Base-by-base conservation (phyloP, 1,140 invertebrate species). In the Trissolcus basalis region DNA sequence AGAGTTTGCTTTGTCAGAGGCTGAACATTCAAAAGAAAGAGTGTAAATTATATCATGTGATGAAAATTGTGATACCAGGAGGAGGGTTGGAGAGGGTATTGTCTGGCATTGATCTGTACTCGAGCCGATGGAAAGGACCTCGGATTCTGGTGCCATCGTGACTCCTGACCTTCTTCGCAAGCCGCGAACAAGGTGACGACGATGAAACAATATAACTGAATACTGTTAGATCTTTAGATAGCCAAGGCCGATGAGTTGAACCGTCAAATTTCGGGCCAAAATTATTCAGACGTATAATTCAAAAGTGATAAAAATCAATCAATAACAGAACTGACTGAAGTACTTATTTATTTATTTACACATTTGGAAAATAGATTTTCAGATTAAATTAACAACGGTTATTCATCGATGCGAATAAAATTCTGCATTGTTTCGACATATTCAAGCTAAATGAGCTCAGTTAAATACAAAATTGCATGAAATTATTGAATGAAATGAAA, bases 131-230 rank as follows among this genome's bases (percentile, higher is more conserved):
- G 12, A 60, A 53, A 48, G 51, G 44, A 55, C 49, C 54, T 35
- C 58, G 60, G 32, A 53, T 16, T 48, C 13, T 44, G 63, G 16
- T 50, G 45, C 39, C 64, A 56, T 44, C 48, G 65, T 74, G 71
- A 82, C 80, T 74, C 75, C 61, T 80, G 80, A 82, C 77, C 80
- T 80, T 79, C 74, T 78, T 59, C 19, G n/a, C 35, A 12, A 67
- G 64, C 59, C 48, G 54, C 64, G 64, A 61, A 70, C 55, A 64
- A 68, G 53, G 56, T 56, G 32, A 56, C 54, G 48, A 33, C 47
- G 55, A 47, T 55, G 50, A 69, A 82, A 83, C 77, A 83, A 83
- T 82, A 80, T 77, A 68, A 79, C 67, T 81, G 78, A 84, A 83
- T 82, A 80, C 82, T 82, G 75, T 74, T 81, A 36, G 61, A 60